phyloP scores from a whole-genome alignment of 2,113 vertebrate genomes.

The Cephalopterus ornatus region DNA sequence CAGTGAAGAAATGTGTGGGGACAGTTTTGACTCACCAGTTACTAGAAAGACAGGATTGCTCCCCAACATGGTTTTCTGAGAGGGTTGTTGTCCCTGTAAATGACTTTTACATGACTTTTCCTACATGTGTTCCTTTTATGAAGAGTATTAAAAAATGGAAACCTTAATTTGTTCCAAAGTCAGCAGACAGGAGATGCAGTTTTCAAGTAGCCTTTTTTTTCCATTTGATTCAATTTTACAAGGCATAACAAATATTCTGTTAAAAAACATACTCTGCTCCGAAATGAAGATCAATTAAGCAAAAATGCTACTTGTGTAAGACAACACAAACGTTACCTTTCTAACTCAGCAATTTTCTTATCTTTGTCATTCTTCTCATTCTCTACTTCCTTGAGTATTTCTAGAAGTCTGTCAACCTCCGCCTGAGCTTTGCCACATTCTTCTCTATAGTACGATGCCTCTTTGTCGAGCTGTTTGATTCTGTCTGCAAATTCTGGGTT shows the following conservation, averaged over 20 bases:
- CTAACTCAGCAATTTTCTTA: slow-evolving; percentile 90
- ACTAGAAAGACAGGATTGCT: background rate
- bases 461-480: slow-evolving; percentile 90
- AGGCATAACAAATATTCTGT: background rate
- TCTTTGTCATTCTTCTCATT: slow-evolving; percentile 90
- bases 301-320: background rate
- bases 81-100: background rate
- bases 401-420: slow-evolving; percentile 90
- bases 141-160: background rate
- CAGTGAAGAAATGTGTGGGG: background rate
- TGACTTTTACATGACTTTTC: background rate
- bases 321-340: slow-evolving; percentile 81
- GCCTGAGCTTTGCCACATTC: slow-evolving; percentile 89
- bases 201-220: background rate
- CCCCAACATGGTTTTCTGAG: background rate
- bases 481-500: slow-evolving; percentile 89
- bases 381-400: slow-evolving; percentile 89
- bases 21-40: background rate
- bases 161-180: background rate
- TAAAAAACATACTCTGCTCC: background rate
- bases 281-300: background rate
- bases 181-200: background rate
- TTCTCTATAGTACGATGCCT: slow-evolving; percentile 88
- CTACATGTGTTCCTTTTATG: background rate
- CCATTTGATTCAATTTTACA: background rate